A percentile compares a stretch with the other conserved stretches of the same genome.
Evolutionary conservation across 2,888 invertebrate genomes (phyloP).

Genomic region (Eupithecia subumbrata): DNA sequence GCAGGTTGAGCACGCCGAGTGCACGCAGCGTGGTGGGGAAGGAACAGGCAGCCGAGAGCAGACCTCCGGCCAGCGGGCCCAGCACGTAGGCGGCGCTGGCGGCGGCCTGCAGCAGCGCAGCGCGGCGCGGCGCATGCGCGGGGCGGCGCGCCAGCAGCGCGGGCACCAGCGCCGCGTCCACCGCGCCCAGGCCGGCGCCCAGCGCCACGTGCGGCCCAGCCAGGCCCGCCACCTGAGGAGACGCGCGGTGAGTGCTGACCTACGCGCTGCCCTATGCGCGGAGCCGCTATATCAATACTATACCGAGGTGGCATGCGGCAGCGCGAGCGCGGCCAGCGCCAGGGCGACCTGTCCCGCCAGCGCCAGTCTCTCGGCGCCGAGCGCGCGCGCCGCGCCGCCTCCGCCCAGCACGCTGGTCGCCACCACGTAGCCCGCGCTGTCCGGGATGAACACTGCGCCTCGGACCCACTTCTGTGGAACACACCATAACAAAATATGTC

Average conservation of each 20-base stretch:
- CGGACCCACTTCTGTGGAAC: slow-evolving; percentile 64
- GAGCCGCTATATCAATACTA: too few relatives aligned
- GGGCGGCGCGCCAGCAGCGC: slow-evolving; percentile 59
- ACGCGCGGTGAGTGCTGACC: not conserved
- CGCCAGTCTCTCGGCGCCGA: slow-evolving; percentile 67
- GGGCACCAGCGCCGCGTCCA: slow-evolving; percentile 76
- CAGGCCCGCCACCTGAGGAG: slow-evolving; percentile 56
- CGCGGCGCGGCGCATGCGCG: slow-evolving; percentile 57
- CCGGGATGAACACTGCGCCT: slow-evolving; percentile 74
- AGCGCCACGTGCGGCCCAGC: slow-evolving; percentile 71
- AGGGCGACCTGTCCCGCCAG: slow-evolving; percentile 65
- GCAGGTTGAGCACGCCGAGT: slow-evolving; percentile 69
- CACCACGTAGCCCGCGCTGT: slow-evolving; percentile 72
- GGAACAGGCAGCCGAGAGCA: slow-evolving; percentile 59
- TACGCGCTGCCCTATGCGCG: too few relatives aligned
- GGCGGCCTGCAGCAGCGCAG: slow-evolving; percentile 72
- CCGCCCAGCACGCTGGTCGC: slow-evolving; percentile 64
- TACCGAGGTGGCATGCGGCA: slow-evolving; percentile 56
- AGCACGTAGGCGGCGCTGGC: slow-evolving; percentile 68
- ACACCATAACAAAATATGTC: not conserved
- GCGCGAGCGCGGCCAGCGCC: slow-evolving; percentile 62
- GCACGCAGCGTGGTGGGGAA: slow-evolving; percentile 66
- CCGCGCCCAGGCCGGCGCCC: slow-evolving; percentile 70
- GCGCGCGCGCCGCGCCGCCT: slow-evolving; percentile 55
- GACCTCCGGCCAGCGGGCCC: slow-evolving; percentile 70